Base-by-base conservation (phyloP, 2,888 invertebrate species). In the Leuctra nigra region DNA sequence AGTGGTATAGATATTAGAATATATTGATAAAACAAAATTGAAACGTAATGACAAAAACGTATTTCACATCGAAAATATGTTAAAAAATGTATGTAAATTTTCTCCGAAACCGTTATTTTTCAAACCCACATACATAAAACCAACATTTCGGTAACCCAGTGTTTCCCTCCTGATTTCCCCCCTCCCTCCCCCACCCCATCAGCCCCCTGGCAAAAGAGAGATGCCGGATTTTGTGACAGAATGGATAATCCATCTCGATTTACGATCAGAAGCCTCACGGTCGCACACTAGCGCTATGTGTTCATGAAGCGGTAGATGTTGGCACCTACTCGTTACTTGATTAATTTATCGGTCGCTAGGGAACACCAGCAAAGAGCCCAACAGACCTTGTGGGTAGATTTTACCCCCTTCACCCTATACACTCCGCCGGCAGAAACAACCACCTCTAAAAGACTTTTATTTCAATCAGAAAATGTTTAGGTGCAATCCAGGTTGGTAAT, bases 261-360 rank as follows among this genome's bases (percentile, higher is more conserved):
- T 60, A 60, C 60, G 57, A 60, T 39, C 57, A 35, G 56, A 59
- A 56, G 53, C 57, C 57, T 54, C 53, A 53, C 57, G 52, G 48
- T 50, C 46, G 52, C 55, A 55, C 58, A 58, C 47, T 46, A 58
- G 58, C 58, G 58, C 58, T 55, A n/a, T n/a, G 53, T 52, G 46
- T 44, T 54, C 52, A 22, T 46, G 24, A 41, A 55, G 53, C 58
- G 56, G 52, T 36, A 56, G 53, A 59, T 54, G 59, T 52, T 61
- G 61, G 59, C 61, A 61, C 61, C 59, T 61, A 57, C 55, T 54
- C 55, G 61, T 61, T 61, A 55, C 59, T 59, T 61, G 61, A 61
- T 61, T 61, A 61, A 61, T 61, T 61, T 61, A 61, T 61, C 59
- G 61, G 59, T 59, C 61, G 61, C 61, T 41, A 23, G 61, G 61